These are phyloP conservation scores for Danio albolineatus DNA, from an alignment of 2,797 vertebrate species.

Conservation along the genomic window DNA sequence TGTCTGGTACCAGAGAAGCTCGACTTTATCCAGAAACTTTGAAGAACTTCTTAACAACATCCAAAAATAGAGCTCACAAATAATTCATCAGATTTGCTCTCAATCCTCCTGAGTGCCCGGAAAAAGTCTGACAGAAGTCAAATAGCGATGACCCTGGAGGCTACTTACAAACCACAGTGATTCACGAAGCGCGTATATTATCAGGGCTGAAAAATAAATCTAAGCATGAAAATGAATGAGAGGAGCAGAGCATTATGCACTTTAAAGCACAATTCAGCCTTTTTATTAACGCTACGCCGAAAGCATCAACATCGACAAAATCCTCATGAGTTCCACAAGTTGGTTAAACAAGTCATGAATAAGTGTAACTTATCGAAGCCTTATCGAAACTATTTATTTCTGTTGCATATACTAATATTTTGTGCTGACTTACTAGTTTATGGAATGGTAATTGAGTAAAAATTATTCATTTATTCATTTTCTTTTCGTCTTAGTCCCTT, in stretches of 20 bases:
- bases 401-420: neutral
- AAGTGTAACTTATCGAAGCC: neutral
- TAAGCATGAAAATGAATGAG: conserved; percentile 2
- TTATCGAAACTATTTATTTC: neutral
- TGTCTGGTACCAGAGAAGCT: conserved; percentile 6
- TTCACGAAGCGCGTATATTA: conserved; percentile 23
- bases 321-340: neutral
- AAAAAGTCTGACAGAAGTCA: conserved; percentile 49
- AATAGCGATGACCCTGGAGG: conserved; percentile 39
- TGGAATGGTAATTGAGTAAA: neutral
- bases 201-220: conserved; percentile 8
- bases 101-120: conserved; percentile 16
- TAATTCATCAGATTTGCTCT: conserved; percentile 37
- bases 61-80: conserved; percentile 45
- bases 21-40: neutral
- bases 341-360: conserved; percentile 3
- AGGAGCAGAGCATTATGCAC: neutral
- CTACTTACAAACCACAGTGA: conserved; percentile 18
- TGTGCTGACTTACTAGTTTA: neutral
- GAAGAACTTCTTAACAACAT: conserved; percentile 19
- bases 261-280: neutral
- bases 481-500: too few species aligned
- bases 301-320: conserved; percentile 23
- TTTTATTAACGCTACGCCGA: conserved; percentile 6
- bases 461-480: too few species aligned